Conservation (phyloP, 2,113 vertebrate genomes). For the Hoplias malabaricus region DNA sequence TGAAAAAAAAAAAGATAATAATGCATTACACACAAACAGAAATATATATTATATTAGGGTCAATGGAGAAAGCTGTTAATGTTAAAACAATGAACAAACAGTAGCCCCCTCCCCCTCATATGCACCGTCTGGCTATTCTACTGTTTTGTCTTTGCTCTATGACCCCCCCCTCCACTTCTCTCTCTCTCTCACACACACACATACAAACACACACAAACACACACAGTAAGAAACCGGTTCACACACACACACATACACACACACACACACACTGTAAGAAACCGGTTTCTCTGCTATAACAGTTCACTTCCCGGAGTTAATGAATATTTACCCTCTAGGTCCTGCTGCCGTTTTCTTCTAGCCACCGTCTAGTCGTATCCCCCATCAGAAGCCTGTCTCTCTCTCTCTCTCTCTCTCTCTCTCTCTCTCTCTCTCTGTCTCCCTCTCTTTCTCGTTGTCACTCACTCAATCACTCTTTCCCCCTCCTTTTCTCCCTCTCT, state of each 20-base stretch:
- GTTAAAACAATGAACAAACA: slow-evolving; percentile 38
- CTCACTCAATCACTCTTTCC: slow-evolving; percentile 50
- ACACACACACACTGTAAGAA: background rate
- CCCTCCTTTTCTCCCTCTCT: slow-evolving; percentile 6
- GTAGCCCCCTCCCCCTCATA: background rate
- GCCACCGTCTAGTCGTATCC: slow-evolving; percentile 64
- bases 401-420: no score
- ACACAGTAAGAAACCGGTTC: no score
- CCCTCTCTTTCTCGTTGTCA: slow-evolving; percentile 25
- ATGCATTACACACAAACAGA: no score
- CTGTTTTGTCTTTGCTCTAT: background rate
- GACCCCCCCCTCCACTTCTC: background rate
- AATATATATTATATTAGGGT: background rate
- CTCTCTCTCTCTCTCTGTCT: slow-evolving; percentile 37
- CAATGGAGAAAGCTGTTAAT: background rate
- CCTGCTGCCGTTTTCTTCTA: slow-evolving; percentile 68
- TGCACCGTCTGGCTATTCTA: slow-evolving; percentile 15
- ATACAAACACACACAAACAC: no score
- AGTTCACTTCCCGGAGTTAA: slow-evolving; percentile 45
- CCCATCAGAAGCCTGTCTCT: slow-evolving; percentile 77
- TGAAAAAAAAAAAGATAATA: no score
- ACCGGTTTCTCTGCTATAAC: slow-evolving; percentile 19
- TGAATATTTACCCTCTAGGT: slow-evolving; percentile 79
- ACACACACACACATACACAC: background rate
- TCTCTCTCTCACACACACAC: no score